phyloP scores from a whole-genome alignment of 2,888 invertebrate genomes.

The Ectemnius cavifrons region DNA sequence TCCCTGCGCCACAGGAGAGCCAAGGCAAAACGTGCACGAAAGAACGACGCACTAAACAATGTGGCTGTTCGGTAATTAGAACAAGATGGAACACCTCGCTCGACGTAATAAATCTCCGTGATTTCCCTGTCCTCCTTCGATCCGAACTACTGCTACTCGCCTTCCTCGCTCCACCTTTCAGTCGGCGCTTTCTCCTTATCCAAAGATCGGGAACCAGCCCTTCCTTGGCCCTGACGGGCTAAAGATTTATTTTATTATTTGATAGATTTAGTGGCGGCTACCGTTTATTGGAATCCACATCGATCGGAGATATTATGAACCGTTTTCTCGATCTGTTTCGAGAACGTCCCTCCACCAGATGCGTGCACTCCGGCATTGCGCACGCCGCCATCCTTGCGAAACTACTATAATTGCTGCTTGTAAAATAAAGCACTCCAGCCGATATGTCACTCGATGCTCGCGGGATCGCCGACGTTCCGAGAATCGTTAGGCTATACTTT shows the following conservation, averaged over 20 bases:
- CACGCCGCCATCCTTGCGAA: conserved; percentile 33
- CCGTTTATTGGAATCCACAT: conserved; percentile 65
- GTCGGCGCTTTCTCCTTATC: conserved; percentile 51
- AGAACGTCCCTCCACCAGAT: conserved; percentile 13
- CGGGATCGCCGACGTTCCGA: conserved; percentile 10
- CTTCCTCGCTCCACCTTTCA: conserved; percentile 39
- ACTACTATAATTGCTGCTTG: conserved; percentile 47
- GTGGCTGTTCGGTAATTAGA: conserved; percentile 65
- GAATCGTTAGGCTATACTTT: not conserved
- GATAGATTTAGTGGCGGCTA: conserved; percentile 67
- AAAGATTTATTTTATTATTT: conserved; percentile 69
- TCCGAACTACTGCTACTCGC: conserved; percentile 26
- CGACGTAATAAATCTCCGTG: conserved; percentile 67
- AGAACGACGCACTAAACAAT: conserved; percentile 35
- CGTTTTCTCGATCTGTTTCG: conserved; percentile 18
- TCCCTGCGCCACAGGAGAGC: no score
- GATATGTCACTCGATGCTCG: not conserved
- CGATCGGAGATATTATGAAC: conserved; percentile 60
- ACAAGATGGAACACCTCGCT: conserved; percentile 64
- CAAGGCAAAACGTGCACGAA: not conserved
- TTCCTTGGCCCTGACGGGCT: conserved; percentile 28
- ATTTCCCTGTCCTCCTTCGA: conserved; percentile 49
- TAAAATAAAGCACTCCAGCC: conserved; percentile 9
- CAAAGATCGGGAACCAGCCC: conserved; percentile 53
- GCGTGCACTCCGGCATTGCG: not conserved